Conservation (phyloP, 2,113 vertebrate species). For the Grallaria varia region DNA sequence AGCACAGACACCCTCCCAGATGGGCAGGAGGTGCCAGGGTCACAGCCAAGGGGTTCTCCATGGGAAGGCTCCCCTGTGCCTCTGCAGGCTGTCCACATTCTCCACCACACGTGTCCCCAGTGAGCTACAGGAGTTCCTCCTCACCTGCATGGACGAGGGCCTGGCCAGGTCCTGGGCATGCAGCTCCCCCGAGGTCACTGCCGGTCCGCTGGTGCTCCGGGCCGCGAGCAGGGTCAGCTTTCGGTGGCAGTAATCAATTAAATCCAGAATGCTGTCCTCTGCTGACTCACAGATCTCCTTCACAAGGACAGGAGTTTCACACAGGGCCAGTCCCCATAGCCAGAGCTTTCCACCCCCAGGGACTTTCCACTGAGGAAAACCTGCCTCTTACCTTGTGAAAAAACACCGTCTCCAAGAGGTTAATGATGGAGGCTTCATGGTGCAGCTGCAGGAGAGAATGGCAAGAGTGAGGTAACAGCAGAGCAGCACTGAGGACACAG, state of each 20-base stretch:
- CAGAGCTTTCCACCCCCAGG: not conserved
- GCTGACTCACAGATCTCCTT: conserved; percentile 92
- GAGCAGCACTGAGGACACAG: accelerated
- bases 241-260: conserved; percentile 94
- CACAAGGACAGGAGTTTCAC: not conserved
- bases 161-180: not conserved
- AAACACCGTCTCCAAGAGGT: conserved; percentile 91
- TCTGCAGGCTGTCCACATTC: not conserved
- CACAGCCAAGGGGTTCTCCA: not conserved
- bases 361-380: not conserved
- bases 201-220: not conserved
- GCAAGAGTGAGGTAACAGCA: not conserved
- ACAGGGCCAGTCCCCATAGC: not conserved
- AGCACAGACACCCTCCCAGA: not conserved
- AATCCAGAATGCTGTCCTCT: conserved; percentile 84
- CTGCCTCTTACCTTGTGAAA: conserved; percentile 86
- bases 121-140: not conserved
- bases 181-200: not conserved
- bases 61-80: not conserved
- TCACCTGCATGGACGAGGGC: conserved; percentile 72
- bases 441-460: conserved; percentile 76
- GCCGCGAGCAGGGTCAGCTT: conserved; percentile 86
- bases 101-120: not conserved
- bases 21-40: not conserved
- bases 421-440: conserved; percentile 92